These are phyloP conservation scores for Lontra canadensis DNA, from an alignment of 2,113 vertebrate species.

Conservation along the genomic window DNA sequence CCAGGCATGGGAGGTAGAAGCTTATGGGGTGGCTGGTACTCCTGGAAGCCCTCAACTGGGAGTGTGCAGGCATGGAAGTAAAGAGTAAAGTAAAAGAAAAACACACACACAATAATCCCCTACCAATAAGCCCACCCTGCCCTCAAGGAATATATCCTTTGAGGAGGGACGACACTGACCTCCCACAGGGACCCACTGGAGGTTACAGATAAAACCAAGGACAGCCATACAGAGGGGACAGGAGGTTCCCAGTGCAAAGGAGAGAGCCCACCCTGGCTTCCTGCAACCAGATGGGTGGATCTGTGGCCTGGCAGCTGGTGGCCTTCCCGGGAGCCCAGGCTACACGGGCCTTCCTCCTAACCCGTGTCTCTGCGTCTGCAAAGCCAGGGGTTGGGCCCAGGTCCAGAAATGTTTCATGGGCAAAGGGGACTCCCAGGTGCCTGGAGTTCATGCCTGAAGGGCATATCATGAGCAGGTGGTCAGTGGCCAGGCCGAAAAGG, in stretches of 20 bases:
- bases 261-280: background rate
- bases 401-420: background rate
- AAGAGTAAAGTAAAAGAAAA: background rate
- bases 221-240: background rate
- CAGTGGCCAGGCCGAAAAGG: background rate
- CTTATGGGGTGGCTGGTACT: background rate
- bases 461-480: background rate
- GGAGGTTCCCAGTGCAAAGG: background rate
- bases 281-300: background rate
- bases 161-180: background rate
- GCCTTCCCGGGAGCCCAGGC: background rate
- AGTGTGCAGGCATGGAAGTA: background rate
- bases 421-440: background rate
- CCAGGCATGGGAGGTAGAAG: background rate
- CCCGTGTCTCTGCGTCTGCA: background rate
- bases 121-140: background rate
- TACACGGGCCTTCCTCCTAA: fast-evolving
- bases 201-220: background rate
- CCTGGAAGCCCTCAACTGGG: background rate
- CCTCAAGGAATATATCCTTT: background rate
- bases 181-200: background rate
- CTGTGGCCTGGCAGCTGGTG: background rate
- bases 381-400: background rate
- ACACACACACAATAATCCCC: background rate
- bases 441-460: background rate